Evolutionary conservation across 2,888 invertebrate genomes (phyloP).

Genomic region (Oligia strigilis): DNA sequence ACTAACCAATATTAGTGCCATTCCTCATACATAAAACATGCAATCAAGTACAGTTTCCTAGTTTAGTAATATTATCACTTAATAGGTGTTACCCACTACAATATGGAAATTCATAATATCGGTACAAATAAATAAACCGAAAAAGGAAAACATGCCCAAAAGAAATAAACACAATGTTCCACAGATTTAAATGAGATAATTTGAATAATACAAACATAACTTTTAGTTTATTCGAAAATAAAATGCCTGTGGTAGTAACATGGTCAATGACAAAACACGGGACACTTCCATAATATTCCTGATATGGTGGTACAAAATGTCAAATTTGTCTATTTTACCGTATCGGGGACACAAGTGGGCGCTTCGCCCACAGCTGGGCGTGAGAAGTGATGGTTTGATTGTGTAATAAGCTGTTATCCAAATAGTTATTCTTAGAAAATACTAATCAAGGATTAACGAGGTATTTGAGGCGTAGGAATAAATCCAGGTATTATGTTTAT

Average conservation of each 20-base stretch:
- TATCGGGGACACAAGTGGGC: constrained; percentile 61
- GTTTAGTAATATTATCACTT: background rate
- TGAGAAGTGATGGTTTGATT: constrained; percentile 43
- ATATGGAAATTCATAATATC: background rate
- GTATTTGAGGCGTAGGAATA: constrained; percentile 16
- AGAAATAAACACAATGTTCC: constrained; percentile 22
- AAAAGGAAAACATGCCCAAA: constrained; percentile 16
- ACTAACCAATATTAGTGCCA: background rate
- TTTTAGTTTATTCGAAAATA: constrained; percentile 35
- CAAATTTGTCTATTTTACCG: constrained; percentile 58
- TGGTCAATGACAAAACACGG: constrained; percentile 40
- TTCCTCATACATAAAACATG: background rate
- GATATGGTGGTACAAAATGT: constrained; percentile 48
- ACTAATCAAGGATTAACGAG: constrained; percentile 3
- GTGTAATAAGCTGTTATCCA: constrained; percentile 29
- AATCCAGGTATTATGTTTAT: background rate
- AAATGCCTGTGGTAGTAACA: constrained; percentile 39
- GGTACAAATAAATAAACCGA: background rate
- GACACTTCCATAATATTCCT: constrained; percentile 37
- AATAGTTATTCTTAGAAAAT: constrained; percentile 16
- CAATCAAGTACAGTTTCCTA: background rate
- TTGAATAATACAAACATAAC: constrained; percentile 53
- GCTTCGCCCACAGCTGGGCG: constrained; percentile 54
- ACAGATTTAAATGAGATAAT: constrained; percentile 24
- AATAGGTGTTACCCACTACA: background rate